Evolutionary conservation across 1,140 invertebrate species (phyloP).

Genomic region (Neocloeon triangulifer): DNA sequence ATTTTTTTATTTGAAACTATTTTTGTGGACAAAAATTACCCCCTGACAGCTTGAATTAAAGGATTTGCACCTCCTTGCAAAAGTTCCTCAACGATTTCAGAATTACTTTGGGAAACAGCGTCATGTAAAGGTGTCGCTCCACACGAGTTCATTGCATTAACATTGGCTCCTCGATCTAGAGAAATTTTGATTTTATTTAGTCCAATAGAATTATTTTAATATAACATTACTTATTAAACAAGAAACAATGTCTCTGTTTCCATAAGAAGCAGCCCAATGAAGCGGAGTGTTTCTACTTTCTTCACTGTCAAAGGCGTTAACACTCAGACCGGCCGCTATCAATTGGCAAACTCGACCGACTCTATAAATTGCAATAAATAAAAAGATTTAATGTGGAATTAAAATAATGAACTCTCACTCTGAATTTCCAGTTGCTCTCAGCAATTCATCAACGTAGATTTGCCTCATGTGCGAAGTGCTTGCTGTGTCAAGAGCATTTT

Average conservation of each 20-base stretch:
- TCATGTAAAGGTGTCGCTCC: conserved; percentile 38
- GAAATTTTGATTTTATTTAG: conserved; percentile 10
- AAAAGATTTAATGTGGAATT: background rate
- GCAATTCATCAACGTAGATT: conserved; percentile 34
- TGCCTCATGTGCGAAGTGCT: conserved; percentile 24
- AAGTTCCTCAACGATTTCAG: conserved; percentile 27
- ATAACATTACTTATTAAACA: conserved; percentile 26
- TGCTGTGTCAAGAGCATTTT: conserved; percentile 29
- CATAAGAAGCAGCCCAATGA: conserved; percentile 40
- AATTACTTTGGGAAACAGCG: conserved; percentile 30
- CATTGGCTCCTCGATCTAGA: conserved; percentile 25
- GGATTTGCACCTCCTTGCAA: conserved; percentile 30
- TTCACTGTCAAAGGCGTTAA: conserved; percentile 32
- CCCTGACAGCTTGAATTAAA: conserved; percentile 24
- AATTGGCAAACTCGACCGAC: conserved; percentile 21
- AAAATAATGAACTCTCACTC: conserved; percentile 23
- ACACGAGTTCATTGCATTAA: conserved; percentile 27
- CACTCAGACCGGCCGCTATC: conserved; percentile 26
- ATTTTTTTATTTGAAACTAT: too few relatives aligned
- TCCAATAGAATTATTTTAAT: conserved; percentile 1
- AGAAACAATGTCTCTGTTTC: conserved; percentile 27
- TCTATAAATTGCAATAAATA: conserved; percentile 13
- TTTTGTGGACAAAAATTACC: too few relatives aligned
- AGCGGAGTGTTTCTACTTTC: conserved; percentile 33
- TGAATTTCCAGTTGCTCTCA: conserved; percentile 35